Conservation (phyloP, 2,888 invertebrate species). For the Rutpela maculata region DNA sequence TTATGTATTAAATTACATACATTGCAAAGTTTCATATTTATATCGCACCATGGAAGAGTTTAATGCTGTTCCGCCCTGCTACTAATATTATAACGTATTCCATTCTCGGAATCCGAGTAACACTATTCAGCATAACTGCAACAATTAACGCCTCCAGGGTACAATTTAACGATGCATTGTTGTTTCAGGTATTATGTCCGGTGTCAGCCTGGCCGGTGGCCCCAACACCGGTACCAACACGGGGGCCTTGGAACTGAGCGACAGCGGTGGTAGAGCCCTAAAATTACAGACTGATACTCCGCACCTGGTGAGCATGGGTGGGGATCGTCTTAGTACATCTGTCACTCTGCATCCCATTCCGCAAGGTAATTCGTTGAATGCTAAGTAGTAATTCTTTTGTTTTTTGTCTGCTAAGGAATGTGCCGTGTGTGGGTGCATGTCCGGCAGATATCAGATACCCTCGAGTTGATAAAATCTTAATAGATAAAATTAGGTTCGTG, state of each 20-base stretch:
- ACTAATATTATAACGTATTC: neutral
- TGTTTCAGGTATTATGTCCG: slow-evolving; percentile 56
- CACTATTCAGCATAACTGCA: slow-evolving; percentile 5
- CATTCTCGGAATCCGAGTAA: neutral
- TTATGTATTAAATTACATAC: no score
- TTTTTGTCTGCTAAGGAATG: slow-evolving; percentile 18
- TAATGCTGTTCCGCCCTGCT: neutral
- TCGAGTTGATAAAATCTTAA: neutral
- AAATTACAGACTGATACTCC: slow-evolving; percentile 88
- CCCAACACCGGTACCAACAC: slow-evolving; percentile 45
- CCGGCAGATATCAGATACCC: neutral
- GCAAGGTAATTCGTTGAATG: slow-evolving; percentile 79
- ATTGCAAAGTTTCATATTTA: neutral
- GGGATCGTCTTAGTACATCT: slow-evolving; percentile 92
- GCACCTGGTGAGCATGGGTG: slow-evolving; percentile 93
- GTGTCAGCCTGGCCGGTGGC: slow-evolving; percentile 59
- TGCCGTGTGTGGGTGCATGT: neutral
- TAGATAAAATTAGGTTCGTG: neutral
- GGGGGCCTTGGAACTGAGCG: slow-evolving; percentile 60
- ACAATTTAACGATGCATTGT: slow-evolving; percentile 6
- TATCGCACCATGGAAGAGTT: neutral
- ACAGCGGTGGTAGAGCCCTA: slow-evolving; percentile 76
- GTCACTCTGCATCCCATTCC: slow-evolving; percentile 93
- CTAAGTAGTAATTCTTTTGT: slow-evolving; percentile 9
- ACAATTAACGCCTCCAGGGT: neutral